Conservation (phyloP, 2,113 vertebrate genomes). For the Trematocara unimaculatum region DNA sequence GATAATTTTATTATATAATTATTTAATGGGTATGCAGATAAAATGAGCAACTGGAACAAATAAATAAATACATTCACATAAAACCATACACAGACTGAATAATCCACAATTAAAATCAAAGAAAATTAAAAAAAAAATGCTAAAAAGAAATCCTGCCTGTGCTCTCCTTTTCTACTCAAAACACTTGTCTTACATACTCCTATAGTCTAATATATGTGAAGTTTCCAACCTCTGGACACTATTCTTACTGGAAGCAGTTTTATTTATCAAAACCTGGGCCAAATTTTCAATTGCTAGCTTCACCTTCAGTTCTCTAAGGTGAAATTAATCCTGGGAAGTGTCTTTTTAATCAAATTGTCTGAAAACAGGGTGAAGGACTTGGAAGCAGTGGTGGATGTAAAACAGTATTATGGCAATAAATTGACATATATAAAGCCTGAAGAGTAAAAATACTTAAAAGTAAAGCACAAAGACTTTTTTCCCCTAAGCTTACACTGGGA, state of each 20-base stretch:
- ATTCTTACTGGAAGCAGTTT: neutral
- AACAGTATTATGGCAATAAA: neutral
- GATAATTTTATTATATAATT: neutral
- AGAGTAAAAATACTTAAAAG: neutral
- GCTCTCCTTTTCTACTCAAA: neutral
- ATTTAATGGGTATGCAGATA: neutral
- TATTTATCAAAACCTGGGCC: neutral
- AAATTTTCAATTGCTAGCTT: neutral
- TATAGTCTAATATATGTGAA: neutral
- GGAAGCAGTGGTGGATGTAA: neutral
- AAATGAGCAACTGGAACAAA: neutral
- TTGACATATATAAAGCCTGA: neutral
- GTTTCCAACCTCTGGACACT: neutral
- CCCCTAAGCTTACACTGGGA: neutral
- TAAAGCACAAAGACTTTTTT: neutral
- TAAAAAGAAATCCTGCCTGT: neutral
- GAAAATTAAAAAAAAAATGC: rapidly evolving
- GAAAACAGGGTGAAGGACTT: neutral
- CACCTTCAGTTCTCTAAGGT: neutral
- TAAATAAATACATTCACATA: neutral
- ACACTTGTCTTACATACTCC: neutral
- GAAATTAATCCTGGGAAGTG: neutral
- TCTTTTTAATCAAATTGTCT: neutral
- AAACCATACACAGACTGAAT: neutral
- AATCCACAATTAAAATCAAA: neutral